Conservation (phyloP, 2,888 invertebrate species). For the Dryobota labecula region DNA sequence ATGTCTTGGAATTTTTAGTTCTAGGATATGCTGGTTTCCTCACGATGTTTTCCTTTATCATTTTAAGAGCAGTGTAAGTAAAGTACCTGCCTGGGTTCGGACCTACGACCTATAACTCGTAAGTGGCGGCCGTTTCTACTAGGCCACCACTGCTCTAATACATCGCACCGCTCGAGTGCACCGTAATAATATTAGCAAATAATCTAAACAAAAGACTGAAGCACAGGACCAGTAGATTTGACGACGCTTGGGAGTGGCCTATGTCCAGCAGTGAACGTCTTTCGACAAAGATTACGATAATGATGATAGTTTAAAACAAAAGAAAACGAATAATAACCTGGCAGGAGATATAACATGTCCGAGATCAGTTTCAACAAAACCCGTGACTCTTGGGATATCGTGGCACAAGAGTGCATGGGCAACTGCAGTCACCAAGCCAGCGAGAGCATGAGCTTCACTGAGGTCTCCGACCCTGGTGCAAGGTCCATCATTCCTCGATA, state of each 20-base stretch:
- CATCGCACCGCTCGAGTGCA: too few relatives aligned
- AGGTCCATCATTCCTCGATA: slow-evolving; percentile 73
- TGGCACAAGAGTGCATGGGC: slow-evolving; percentile 82
- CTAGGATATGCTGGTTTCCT: too few relatives aligned
- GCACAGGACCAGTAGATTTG: not conserved
- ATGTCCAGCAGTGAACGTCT: too few relatives aligned
- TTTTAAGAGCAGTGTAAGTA: too few relatives aligned
- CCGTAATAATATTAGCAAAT: not conserved
- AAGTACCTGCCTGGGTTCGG: too few relatives aligned
- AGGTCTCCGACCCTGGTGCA: slow-evolving; percentile 79
- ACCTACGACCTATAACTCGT: too few relatives aligned
- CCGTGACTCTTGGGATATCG: slow-evolving; percentile 81
- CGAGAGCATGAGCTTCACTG: slow-evolving; percentile 86
- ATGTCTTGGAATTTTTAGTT: too few relatives aligned
- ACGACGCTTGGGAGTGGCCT: not conserved
- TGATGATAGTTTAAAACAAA: not conserved
- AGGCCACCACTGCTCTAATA: too few relatives aligned
- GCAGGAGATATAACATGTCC: slow-evolving; percentile 83
- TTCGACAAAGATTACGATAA: not conserved
- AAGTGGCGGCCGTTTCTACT: too few relatives aligned
- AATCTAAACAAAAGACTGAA: not conserved
- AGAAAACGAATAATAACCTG: slow-evolving; percentile 71
- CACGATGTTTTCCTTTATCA: too few relatives aligned
- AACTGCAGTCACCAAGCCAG: slow-evolving; percentile 82
- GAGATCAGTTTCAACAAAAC: slow-evolving; percentile 83